Base-by-base conservation (phyloP, 2,797 vertebrate genomes). In the Tamandua tetradactyla region DNA sequence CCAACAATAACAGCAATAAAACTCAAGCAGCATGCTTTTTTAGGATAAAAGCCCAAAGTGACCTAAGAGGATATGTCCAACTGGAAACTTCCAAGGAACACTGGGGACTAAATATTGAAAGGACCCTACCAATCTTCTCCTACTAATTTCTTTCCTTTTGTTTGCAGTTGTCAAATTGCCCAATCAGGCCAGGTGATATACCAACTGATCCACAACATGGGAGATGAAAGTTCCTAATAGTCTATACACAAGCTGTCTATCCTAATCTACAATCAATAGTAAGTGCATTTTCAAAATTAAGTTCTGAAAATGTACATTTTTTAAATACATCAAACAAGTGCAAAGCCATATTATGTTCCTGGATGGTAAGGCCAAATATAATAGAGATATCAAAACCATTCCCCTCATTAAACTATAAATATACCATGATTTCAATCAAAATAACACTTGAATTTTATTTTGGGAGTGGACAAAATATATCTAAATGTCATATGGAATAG, bases 41-140 rank as follows among this genome's bases (percentile, higher is more conserved):
- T 69, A 91, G 30, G 83, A 89, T 78, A 68, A 91, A 91, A 91
- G 37, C 25, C 69, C 69, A 76, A 86, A 93, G 69, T 92, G 78
- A 93, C 52, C 79, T 86, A 68, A 61, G 15, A 95, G 15, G 9
- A 79, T 76, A 32, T 62, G 62, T 83, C 44, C 15, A 66, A 66
- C 59, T 91, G 37, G 81, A 61, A 94, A 75, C 20, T 71, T 64
- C 32, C 66, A 40, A 96, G 69, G 55, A 89, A 88, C 52, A 66
- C 47, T 61, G n/a, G 44, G 81, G n/a, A 47, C 47, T 81, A 85
- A 95, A 93, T 79, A 57, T 93, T 90, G 40, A 90, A 92, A 89
- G 27, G 8, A 27, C 44, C 52, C 83, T 72, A 55, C 66, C 86
- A 83, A 74, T 78, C 52, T 90, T 85, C 69, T 49, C 20, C 5